Percentiles rank a stretch among this genome's conserved stretches.
These are phyloP conservation scores for Pentalonia nigronervosa DNA, from an alignment of 1,140 invertebrate species.

Conservation along the genomic window DNA sequence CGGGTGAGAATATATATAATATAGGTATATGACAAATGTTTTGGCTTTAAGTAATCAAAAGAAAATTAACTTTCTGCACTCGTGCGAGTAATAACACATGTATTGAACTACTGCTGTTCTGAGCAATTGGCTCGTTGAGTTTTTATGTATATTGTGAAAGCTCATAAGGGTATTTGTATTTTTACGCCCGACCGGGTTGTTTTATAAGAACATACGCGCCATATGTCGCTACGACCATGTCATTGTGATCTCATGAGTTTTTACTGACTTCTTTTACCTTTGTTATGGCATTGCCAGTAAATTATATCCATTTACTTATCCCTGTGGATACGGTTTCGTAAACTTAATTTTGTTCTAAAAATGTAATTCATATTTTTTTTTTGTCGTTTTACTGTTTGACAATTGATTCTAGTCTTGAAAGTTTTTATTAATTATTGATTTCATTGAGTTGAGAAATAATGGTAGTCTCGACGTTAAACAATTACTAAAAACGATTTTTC, in stretches of 20 bases:
- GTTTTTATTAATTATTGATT: neutral
- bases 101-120: neutral
- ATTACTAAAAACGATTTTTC: neutral
- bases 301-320: neutral
- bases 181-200: neutral
- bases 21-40: neutral
- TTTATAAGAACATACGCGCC: neutral
- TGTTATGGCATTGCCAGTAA: constrained; percentile 3
- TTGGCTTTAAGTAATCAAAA: neutral
- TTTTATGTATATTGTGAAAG: neutral
- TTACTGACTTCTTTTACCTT: neutral
- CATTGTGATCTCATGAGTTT: constrained; percentile 34
- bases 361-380: neutral
- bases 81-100: neutral
- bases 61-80: neutral
- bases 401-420: neutral
- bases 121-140: neutral
- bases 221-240: neutral
- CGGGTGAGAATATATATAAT: neutral
- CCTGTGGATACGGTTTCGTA: neutral
- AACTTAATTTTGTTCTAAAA: neutral
- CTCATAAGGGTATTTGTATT: neutral
- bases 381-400: neutral
- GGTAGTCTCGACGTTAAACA: neutral
- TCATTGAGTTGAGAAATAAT: neutral